A percentile compares a stretch with the other conserved stretches of the same genome.
phyloP scores from a whole-genome alignment of 2,888 invertebrate genomes.

The Torymus auratus region DNA sequence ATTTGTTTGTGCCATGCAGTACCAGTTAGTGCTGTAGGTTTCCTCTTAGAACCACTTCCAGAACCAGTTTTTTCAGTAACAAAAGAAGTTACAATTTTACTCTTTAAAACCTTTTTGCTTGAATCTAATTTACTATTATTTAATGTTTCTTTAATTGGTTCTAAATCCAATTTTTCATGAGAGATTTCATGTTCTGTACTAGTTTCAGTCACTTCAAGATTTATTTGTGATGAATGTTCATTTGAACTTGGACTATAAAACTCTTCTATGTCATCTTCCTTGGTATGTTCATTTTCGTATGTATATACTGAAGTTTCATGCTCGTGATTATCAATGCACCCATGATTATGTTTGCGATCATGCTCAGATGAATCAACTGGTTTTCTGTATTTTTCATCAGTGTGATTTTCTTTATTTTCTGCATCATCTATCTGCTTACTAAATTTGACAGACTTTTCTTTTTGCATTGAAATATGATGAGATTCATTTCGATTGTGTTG shows the following conservation, averaged over 20 bases:
- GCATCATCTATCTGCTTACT: constrained; percentile 16
- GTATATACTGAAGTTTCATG: background rate
- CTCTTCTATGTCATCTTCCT: background rate
- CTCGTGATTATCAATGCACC: background rate
- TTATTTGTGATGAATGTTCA: constrained; percentile 43
- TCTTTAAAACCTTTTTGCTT: constrained; percentile 16
- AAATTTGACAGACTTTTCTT: constrained; percentile 2
- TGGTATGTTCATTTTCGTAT: background rate
- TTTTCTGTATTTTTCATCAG: background rate
- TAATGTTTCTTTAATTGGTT: background rate
- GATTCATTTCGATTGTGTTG: constrained; percentile 44
- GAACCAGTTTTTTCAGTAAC: background rate
- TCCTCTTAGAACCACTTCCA: constrained; percentile 45
- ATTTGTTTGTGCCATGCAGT: constrained; percentile 54
- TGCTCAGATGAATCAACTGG: too few species aligned
- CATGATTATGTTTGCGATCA: background rate
- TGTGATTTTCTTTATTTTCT: constrained; percentile 42
- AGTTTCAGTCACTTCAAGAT: constrained; percentile 45
- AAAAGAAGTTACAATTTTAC: constrained; percentile 42
- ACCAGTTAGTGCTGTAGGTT: constrained; percentile 47
- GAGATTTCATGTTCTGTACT: constrained; percentile 49
- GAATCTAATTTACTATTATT: background rate
- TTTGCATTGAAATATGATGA: constrained; percentile 2
- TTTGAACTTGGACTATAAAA: constrained; percentile 1
- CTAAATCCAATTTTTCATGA: constrained; percentile 34